Evolutionary conservation across 2,888 invertebrate genomes (phyloP).

Genomic region (Abrostola triplasia): DNA sequence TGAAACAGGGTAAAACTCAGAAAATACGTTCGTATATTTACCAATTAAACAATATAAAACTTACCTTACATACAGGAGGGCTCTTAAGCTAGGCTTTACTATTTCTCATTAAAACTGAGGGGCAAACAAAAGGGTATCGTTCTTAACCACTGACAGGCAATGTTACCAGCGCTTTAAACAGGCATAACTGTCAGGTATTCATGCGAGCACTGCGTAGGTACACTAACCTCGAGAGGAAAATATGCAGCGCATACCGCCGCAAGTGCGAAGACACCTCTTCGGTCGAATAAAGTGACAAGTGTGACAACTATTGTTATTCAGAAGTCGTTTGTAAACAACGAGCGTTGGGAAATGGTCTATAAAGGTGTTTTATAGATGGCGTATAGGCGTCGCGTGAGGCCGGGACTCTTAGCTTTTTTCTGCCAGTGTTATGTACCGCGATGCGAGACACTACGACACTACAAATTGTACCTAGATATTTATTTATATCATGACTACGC

Average conservation of each 20-base stretch:
- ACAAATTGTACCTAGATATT: too few relatives aligned
- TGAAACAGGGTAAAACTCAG: too few relatives aligned
- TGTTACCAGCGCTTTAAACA: neutral
- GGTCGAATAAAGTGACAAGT: slow-evolving; percentile 11
- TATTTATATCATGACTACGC: too few relatives aligned
- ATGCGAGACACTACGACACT: too few relatives aligned
- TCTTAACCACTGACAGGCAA: too few relatives aligned
- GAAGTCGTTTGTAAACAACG: slow-evolving; percentile 6
- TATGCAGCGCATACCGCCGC: slow-evolving; percentile 12
- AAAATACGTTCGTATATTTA: too few relatives aligned
- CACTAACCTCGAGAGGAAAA: neutral
- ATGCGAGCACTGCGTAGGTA: neutral
- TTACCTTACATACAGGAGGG: too few relatives aligned
- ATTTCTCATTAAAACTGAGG: too few relatives aligned
- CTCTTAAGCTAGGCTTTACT: too few relatives aligned
- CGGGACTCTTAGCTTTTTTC: neutral
- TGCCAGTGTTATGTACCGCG: too few relatives aligned
- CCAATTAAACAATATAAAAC: too few relatives aligned
- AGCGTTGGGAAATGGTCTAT: neutral
- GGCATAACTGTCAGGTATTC: neutral
- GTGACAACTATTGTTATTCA: slow-evolving; percentile 15
- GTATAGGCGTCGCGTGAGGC: neutral
- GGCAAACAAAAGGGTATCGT: too few relatives aligned
- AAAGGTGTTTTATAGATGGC: slow-evolving; percentile 5
- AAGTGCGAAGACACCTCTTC: slow-evolving; percentile 8